phyloP scores from a whole-genome alignment of 2,797 vertebrate species.

The Aldrovandia affinis region DNA sequence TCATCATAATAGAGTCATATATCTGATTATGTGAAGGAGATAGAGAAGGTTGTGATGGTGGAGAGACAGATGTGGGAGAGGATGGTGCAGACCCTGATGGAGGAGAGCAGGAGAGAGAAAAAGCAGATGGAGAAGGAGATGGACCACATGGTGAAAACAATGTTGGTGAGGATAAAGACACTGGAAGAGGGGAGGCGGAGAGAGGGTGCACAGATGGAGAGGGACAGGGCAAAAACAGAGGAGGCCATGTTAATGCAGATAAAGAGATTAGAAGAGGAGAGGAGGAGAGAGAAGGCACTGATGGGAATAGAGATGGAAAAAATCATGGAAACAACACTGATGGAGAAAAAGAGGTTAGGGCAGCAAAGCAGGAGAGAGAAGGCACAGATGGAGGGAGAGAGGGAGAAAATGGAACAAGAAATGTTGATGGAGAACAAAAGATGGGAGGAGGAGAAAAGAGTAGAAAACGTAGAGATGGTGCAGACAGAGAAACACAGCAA shows the following conservation, averaged over 20 bases:
- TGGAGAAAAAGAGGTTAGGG: neutral
- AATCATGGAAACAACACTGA: neutral
- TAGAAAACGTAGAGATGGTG: neutral
- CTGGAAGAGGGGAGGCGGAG: constrained; percentile 3
- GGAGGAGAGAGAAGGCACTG: neutral
- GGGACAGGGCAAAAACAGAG: neutral
- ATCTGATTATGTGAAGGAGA: neutral
- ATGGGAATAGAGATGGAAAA: neutral
- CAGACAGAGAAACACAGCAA: neutral
- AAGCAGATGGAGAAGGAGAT: neutral
- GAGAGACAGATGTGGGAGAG: constrained; percentile 5
- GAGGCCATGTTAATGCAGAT: neutral
- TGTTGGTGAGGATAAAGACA: neutral
- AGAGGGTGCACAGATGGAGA: neutral
- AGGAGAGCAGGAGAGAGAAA: neutral
- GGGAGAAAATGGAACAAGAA: neutral
- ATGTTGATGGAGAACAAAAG: neutral
- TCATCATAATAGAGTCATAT: neutral
- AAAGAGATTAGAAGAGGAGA: constrained; percentile 5
- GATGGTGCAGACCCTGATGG: neutral
- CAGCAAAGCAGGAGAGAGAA: neutral
- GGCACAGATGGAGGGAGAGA: neutral
- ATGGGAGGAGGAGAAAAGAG: neutral
- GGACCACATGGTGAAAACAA: neutral
- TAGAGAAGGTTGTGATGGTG: neutral